A percentile compares a stretch with the other conserved stretches of the same genome.
Conservation (phyloP, 2,797 vertebrate species). For the Sebastes jordani region DNA sequence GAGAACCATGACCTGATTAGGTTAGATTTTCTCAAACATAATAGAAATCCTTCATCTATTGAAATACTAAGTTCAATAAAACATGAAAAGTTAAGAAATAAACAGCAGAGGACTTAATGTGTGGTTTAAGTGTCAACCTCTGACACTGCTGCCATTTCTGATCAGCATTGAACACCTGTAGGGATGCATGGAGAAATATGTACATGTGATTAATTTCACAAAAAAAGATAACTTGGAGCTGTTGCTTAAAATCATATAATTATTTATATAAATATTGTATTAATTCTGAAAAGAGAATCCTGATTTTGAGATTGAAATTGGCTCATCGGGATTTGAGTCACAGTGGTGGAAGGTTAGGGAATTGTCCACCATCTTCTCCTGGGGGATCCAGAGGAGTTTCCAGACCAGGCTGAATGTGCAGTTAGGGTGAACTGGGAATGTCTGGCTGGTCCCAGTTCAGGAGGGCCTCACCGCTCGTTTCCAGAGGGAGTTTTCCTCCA, state of each 20-base stretch:
- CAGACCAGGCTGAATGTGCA: not conserved
- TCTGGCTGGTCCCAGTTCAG: not conserved
- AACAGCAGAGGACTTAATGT: not conserved
- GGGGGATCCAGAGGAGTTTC: not conserved
- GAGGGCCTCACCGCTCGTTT: not conserved
- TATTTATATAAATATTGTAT: not conserved
- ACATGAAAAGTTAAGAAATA: not conserved
- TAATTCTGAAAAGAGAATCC: not conserved
- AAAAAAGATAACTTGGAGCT: not conserved
- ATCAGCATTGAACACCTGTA: not conserved
- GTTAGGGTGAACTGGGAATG: not conserved
- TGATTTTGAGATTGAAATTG: not conserved
- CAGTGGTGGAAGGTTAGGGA: not conserved
- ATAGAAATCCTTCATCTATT: not conserved
- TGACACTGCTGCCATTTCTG: not conserved
- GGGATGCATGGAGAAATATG: not conserved
- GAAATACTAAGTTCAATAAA: not conserved
- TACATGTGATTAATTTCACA: not conserved
- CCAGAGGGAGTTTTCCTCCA: not conserved
- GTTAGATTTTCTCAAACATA: not conserved
- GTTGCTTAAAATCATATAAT: not conserved
- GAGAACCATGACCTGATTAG: not conserved
- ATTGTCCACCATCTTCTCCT: not conserved
- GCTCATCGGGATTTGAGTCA: not conserved
- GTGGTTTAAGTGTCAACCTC: not conserved